Evolutionary conservation across 2,113 vertebrate species (phyloP), one percentile per base, ranked within the genome.

Genomic region (Scomber colias): DNA sequence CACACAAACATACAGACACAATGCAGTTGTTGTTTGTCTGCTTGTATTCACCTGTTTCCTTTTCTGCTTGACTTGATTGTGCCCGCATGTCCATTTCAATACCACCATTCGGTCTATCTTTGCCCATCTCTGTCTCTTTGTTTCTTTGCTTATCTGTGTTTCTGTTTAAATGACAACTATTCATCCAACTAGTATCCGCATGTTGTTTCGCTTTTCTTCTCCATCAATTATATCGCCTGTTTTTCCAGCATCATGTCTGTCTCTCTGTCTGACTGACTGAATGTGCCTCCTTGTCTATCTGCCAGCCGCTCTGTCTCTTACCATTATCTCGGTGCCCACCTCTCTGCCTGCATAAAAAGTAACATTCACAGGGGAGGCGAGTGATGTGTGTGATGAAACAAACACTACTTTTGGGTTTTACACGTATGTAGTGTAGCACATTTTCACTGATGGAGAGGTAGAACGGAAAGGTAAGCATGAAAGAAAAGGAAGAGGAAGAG

Each of bases 251-350:
- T 76, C 68, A 59, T 55, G 79, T 79, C 73, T 70, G 63, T 59
- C 62, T 55, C 76, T 79, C 73, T 70, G 63, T 59, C 62, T 73
- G 61, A 46, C 77, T 75, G 86, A 60, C 68, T 82, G 65, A 66
- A 64, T 75, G 61, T 64, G 59, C 60, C 44, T 77, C 64, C 63
- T 51, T 3, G 55, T 75, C 78, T 74, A 2, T 83, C 70, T 72
- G 48, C 77, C 68, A 67, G 74, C 70, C 10, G 30, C n/a, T 46
- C 74, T 69, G 76, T 86, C 75, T 77, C 66, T 51, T 15, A 53
- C 14, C 77, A 50, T 85, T 72, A 64, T 79, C 54, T 55, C 31
- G n/a, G 19, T 4, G 17, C 74, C 68, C 48, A 50, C 62, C 49
- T 66, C 45, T n/a, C 21, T 2, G 24, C 24, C 46, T 56, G 69